Base-by-base conservation (phyloP, 2,888 invertebrate genomes). In the Abrostola tripartita region DNA sequence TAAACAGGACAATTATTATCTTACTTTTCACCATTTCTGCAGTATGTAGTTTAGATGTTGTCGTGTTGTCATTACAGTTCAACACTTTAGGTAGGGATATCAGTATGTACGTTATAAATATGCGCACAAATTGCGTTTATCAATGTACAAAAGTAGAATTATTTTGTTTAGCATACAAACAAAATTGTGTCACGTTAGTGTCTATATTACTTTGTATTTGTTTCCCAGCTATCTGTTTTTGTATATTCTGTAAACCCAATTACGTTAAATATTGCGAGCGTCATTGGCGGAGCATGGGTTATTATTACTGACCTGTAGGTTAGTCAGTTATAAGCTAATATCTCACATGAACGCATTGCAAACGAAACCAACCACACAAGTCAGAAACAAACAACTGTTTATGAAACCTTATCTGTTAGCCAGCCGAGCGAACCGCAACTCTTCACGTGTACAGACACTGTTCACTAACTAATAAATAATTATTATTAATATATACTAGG, bases 341-440 rank as follows among this genome's bases (percentile, higher is more conserved):
- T 40, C n/a, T 58, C 64, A 67, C 62, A 58, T 58, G 50, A 53
- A 51, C 52, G 54, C 24, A 59, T 51, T 52, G 44, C 44, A 71
- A 74, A 58, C 62, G 41, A 55, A 57, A 55, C 37, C 6, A 65
- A 58, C 52, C 40, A 66, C 55, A 57, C 52, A 40, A 58, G 56
- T 60, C 53, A 58, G 54, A 58, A 68, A 70, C 65, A 68, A 69
- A 69, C 72, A 70, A 68, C 59, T 69, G 74, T 79, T 68, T 68
- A 76, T 74, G 83, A 85, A 87, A 85, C 82, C 82, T 82, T 86
- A 85, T 85, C 81, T 82, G 65, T 65, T 50, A 61, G 73, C 70
- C 68, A 68, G 76, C 70, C 74, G 60, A 70, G 63, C 71, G 67
- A 65, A 79, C 73, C 77, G 73, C 80, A 76, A 74, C 66, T 79